phyloP scores from a whole-genome alignment of 2,888 invertebrate genomes.

The Rhingia rostrata region DNA sequence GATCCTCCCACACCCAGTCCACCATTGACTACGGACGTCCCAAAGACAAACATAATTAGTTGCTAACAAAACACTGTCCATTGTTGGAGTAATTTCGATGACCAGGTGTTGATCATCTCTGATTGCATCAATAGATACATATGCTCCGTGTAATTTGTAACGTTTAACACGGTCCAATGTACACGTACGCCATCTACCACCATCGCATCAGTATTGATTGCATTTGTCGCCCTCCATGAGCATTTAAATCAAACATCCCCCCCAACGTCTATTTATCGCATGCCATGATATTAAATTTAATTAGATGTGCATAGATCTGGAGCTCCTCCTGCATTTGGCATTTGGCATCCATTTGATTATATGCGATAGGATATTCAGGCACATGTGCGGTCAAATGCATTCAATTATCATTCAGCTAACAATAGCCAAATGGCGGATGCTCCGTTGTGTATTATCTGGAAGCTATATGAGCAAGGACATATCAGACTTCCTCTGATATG shows the following conservation, averaged over 20 bases:
- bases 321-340: slow-evolving; percentile 7
- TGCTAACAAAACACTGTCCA: neutral
- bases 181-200: neutral
- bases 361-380: slow-evolving; percentile 11
- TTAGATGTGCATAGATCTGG: slow-evolving; percentile 24
- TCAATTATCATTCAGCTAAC: slow-evolving; percentile 10
- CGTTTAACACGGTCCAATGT: neutral
- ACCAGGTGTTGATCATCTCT: slow-evolving; percentile 23
- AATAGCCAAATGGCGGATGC: slow-evolving; percentile 7
- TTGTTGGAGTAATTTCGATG: neutral
- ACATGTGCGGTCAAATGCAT: slow-evolving; percentile 20
- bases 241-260: slow-evolving; percentile 30
- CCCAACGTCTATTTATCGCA: neutral
- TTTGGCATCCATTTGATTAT: slow-evolving; percentile 46
- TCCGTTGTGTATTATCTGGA: neutral
- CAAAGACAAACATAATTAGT: neutral
- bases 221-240: slow-evolving; percentile 41
- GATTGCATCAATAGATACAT: slow-evolving; percentile 4
- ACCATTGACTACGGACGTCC: too few species aligned
- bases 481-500: slow-evolving; percentile 6
- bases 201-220: slow-evolving; percentile 36
- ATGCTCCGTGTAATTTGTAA: neutral
- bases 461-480: neutral
- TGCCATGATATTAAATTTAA: slow-evolving; percentile 37
- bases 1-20: neutral